Percentiles rank a stretch among this genome's conserved stretches.
These are phyloP conservation scores for Perca schrenkii DNA, from an alignment of 2,113 vertebrate genomes.

Conservation along the genomic window DNA sequence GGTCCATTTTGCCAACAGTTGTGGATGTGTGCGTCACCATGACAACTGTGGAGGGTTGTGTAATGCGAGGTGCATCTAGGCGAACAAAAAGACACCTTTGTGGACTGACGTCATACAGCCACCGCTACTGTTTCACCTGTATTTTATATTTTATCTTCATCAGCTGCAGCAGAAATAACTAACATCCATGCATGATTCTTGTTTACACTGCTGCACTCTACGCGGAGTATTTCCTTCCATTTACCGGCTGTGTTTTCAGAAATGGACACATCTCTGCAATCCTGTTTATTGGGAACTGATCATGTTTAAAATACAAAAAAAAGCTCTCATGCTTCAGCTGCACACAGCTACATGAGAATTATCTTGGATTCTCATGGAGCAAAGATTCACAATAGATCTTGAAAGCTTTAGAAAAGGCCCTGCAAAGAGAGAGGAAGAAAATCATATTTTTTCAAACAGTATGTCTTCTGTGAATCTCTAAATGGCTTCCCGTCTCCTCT, in stretches of 20 bases:
- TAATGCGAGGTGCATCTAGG: conserved; percentile 47
- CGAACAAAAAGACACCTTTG: conserved; percentile 60
- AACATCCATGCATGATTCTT: not conserved
- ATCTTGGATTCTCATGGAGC: not conserved
- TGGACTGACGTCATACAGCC: conserved; percentile 45
- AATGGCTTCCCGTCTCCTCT: conserved; percentile 26
- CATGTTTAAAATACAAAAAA: not conserved
- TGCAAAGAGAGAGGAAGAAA: not conserved
- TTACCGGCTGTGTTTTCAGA: not conserved
- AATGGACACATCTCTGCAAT: not conserved
- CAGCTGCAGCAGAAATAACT: not conserved
- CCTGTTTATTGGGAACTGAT: not conserved
- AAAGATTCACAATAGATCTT: conserved; percentile 9
- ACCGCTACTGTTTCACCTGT: conserved; percentile 19
- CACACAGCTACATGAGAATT: not conserved
- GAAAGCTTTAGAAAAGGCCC: not conserved
- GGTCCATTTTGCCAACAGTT: conserved; percentile 49
- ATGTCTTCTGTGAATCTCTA: conserved; percentile 43
- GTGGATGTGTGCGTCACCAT: conserved; percentile 69
- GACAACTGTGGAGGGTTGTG: conserved; percentile 68
- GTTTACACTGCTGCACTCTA: not conserved
- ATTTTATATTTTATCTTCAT: not conserved
- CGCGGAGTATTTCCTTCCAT: not conserved
- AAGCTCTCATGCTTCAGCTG: not conserved
- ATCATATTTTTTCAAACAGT: conserved; percentile 5